Base-by-base conservation (phyloP, 2,888 invertebrate species). In the Conistra vaccinii region DNA sequence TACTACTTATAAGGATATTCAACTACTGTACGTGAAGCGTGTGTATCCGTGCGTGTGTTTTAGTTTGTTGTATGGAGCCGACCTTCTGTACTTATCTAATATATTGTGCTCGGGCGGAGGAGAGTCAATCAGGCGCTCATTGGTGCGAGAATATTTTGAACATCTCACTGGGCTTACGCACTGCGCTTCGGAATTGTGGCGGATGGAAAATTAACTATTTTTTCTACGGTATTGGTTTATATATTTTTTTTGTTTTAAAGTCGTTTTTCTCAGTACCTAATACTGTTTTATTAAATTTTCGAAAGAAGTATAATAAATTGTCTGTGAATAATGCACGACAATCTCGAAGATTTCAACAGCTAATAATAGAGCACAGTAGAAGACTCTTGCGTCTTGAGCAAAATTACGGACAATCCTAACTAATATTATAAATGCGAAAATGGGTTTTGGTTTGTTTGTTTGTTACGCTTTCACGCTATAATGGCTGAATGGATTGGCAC, bases 121-220 rank as follows among this genome's bases (percentile, higher is more conserved):
- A 69, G 71, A 86, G 76, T 87, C 86, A 88, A 88, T 87, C 87
- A 84, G 70, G 61, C 57, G 78, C 35, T 73, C 74, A 84, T 81
- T 81, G 76, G 58, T 66, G 69, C 65, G 85, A 71, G 80, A 88
- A 85, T 86, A 81, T 86, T 80, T 78, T 55, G 69, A 80, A 80
- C 60, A 65, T 70, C 51, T 81, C 69, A 53, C 39, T 63, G 58
- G 39, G 58, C 53, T 66, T 71, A 75, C 85, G 76, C 83, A 80
- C 74, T 78, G 63, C 42, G 61, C 62, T 66, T 35, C 1, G 26
- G 32, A 69, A 72, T 23, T 53, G 66, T 12, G 1, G 58, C 61
- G 45, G 39, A 73, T 69, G 5, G 20, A 9, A 14, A 26, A 14
- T 26, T 26, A 0, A 6, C 12, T 35, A 17, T 23, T 51, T 57